Evolutionary conservation across 2,888 invertebrate genomes (phyloP), one percentile per base, ranked within the genome.

Genomic region (Alviniconcha strummeri): DNA sequence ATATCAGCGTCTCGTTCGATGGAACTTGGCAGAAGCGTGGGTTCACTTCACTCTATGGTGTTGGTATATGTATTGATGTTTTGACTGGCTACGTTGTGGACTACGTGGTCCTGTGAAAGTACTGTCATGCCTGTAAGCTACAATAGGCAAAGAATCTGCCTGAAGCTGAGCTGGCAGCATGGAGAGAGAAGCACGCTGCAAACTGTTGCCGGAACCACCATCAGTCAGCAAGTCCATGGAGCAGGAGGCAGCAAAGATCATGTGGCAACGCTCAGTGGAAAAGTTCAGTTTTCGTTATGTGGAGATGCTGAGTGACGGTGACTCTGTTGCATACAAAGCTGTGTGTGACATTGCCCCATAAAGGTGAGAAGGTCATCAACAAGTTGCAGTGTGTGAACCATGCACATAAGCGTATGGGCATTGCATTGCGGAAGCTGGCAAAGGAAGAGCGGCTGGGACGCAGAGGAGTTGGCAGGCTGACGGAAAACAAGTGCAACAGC

Each of bases 11-110:
- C 54, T 56, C 8, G 11, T 80, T 54, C 74, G 81, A 81, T 72
- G 81, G 81, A 11, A 74, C 81, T 5, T 81, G 81, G 74, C 72
- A 36, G 36, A 36, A 3, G 36, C 3, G 36, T 36, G 36, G 36
- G 36, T 36, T 81, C 57, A 74, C 81, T 8, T 81, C 81, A 6
- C 56, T 72, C 4, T 74, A 81, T 74, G 81, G 81, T 3, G 72
- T 81, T 0, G 74, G 81, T 13, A 15, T 81, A 6, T 55, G 55
- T 57, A 81, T 74, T 71, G 81, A 81, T 57, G 56, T 81, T 4
- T 19, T 81, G 72, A 67, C 67, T 13, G 69, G 80, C 3, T 55
- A 69, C 54, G 80, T 69, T 17, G 9, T 80, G 5, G 80, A 71
- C 67, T 80, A 11, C 36, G 60, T 4, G 5, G 60, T 78, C 7